A percentile compares a stretch with the other conserved stretches of the same genome.
Evolutionary conservation across 2,888 invertebrate species (phyloP).

Genomic region (Acleris laterana): DNA sequence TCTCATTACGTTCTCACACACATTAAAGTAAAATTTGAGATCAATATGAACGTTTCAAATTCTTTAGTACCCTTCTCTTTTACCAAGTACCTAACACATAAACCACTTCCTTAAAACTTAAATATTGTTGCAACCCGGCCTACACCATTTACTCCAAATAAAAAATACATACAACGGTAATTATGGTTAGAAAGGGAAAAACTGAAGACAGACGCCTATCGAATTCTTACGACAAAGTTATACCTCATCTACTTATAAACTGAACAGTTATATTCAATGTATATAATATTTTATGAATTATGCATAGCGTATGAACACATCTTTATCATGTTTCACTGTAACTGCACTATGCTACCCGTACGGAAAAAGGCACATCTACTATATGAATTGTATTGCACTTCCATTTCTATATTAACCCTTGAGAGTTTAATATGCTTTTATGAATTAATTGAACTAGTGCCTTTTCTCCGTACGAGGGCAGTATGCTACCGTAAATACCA

Average conservation of each 20-base stretch:
- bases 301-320: slow-evolving; percentile 27
- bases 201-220: not conserved
- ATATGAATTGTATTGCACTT: no score
- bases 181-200: not conserved
- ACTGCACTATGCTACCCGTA: slow-evolving; percentile 26
- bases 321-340: slow-evolving; percentile 11
- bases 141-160: not conserved
- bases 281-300: not conserved
- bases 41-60: slow-evolving; percentile 12
- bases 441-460: no score
- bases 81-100: not conserved
- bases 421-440: no score
- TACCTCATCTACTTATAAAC: no score
- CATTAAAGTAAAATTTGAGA: slow-evolving; percentile 19
- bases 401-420: no score
- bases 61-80: no score
- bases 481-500: slow-evolving; percentile 6
- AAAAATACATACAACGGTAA: not conserved
- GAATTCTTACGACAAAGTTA: no score
- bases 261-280: no score
- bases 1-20: not conserved
- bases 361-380: no score
- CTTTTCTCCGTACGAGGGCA: no score
- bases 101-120: not conserved
- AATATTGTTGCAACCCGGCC: slow-evolving; percentile 21